Conservation (phyloP, 2,888 invertebrate species). For the Parascotia fuliginaria region DNA sequence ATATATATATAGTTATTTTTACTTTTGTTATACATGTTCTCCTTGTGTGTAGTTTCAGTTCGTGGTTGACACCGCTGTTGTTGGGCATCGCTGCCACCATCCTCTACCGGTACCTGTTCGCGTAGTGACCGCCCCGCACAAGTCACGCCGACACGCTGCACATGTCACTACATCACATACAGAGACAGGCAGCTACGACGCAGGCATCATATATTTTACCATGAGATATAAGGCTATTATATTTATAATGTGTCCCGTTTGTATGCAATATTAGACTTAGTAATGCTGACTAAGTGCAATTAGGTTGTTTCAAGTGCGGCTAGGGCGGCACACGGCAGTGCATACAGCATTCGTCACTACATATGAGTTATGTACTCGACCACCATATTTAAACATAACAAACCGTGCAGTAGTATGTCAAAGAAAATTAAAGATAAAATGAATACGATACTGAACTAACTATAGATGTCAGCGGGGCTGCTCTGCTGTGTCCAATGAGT, state of each 20-base stretch:
- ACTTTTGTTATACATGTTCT: no score
- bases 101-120: slow-evolving; percentile 89
- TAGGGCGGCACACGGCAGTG: slow-evolving; percentile 6
- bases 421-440: no score
- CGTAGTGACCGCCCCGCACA: slow-evolving; percentile 60
- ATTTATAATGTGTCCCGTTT: background rate
- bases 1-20: no score
- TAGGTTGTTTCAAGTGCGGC: slow-evolving; percentile 1
- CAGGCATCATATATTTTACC: background rate
- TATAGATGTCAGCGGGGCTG: no score
- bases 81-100: slow-evolving; percentile 89
- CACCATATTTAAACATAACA: no score
- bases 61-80: slow-evolving; percentile 89
- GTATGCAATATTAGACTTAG: background rate
- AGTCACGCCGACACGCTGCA: slow-evolving; percentile 4
- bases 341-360: no score
- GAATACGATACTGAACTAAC: no score
- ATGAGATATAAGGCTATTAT: background rate
- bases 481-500: no score
- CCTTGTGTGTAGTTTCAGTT: slow-evolving; percentile 81
- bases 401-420: background rate
- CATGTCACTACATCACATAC: background rate
- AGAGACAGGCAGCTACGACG: background rate
- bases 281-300: background rate
- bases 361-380: no score